A percentile compares a stretch with the other conserved stretches of the same genome.
Conservation (phyloP, 2,888 invertebrate species). For the Perizoma flavofasciatum region DNA sequence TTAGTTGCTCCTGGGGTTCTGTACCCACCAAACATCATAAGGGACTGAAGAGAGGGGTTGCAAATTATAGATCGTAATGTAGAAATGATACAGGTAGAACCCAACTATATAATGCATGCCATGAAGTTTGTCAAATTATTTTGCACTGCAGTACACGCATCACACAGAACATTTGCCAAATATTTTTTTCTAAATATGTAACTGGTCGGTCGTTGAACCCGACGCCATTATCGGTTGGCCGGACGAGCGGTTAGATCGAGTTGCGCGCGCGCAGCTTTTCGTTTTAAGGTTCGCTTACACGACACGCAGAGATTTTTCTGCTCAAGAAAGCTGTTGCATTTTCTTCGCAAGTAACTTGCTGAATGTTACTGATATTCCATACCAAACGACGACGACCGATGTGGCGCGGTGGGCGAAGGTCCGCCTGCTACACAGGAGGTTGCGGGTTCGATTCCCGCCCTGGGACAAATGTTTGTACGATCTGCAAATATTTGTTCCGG, state of each 20-base stretch:
- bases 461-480: no score
- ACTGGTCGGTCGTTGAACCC: conserved; percentile 66
- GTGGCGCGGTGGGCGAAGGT: no score
- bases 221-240: conserved; percentile 73
- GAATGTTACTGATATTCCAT: no score
- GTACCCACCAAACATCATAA: no score
- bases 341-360: no score
- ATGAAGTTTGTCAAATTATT: conserved; percentile 1
- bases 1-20: no score
- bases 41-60: no score
- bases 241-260: conserved; percentile 75
- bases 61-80: no score
- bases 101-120: background rate
- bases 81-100: background rate
- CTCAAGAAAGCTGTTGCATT: background rate
- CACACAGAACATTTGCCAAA: conserved; percentile 80
- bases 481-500: no score
- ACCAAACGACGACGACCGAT: no score
- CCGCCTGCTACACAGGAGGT: no score
- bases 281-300: conserved; percentile 10
- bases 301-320: conserved; percentile 10
- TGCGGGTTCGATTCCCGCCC: no score
- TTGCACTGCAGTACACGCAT: conserved; percentile 55
- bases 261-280: conserved; percentile 52
- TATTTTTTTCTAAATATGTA: conserved; percentile 84